These are phyloP conservation scores for Oikopleura vanhoeffeni DNA, from an alignment of 23 tunicate genomes.

Conservation along the genomic window DNA sequence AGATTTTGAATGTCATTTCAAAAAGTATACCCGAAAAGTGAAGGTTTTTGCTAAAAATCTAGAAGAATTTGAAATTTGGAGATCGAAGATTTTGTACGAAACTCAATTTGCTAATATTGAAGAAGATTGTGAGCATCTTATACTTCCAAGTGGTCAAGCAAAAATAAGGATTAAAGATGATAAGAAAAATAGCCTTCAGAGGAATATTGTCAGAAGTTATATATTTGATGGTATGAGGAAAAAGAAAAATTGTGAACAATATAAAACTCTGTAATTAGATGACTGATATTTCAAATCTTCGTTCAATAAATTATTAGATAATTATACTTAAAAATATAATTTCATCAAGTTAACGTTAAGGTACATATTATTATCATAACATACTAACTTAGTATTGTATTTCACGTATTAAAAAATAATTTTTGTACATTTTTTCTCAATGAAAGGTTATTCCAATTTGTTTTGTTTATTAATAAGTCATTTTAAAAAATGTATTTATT, in stretches of 20 bases:
- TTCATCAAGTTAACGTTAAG: no score
- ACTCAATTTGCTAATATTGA: not conserved
- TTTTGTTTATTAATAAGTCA: no score
- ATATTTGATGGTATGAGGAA: not conserved
- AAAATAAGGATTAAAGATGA: not conserved
- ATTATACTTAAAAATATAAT: no score
- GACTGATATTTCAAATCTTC: not conserved
- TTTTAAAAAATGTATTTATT: no score
- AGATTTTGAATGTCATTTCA: not conserved
- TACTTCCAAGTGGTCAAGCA: not conserved
- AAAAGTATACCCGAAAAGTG: not conserved
- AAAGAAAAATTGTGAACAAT: not conserved
- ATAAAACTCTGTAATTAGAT: slow-evolving; percentile 9
- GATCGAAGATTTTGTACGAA: not conserved
- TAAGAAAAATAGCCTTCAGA: not conserved
- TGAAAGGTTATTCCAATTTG: no score
- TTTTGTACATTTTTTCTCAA: no score
- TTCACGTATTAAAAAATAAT: no score
- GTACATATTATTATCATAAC: no score
- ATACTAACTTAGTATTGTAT: no score
- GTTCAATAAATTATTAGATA: no score
- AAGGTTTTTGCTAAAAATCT: not conserved
- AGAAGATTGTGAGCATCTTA: not conserved
- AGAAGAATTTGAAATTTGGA: not conserved
- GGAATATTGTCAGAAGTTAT: not conserved